Percentiles rank a stretch among this genome's conserved stretches.
These are phyloP conservation scores for Calosoma granatense DNA, from an alignment of 1,140 invertebrate genomes.

Conservation along the genomic window DNA sequence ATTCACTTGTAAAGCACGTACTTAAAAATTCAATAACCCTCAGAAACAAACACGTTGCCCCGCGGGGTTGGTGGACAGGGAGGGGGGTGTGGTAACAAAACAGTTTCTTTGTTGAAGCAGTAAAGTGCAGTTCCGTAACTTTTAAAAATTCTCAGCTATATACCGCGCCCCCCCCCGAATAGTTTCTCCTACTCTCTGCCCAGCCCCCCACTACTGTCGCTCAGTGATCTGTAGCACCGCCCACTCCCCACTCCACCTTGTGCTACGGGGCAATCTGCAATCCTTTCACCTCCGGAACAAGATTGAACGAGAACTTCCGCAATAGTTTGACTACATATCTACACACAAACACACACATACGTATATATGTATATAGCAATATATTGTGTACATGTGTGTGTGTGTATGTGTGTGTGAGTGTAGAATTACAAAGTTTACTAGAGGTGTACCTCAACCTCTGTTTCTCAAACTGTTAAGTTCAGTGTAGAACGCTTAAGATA, in stretches of 20 bases:
- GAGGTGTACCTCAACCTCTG: too few species aligned
- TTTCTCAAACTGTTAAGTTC: too few species aligned
- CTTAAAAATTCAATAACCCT: constrained; percentile 9
- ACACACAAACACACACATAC: background rate
- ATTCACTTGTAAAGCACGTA: constrained; percentile 7
- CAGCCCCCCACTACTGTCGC: background rate
- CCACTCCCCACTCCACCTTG: background rate
- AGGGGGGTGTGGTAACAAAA: background rate
- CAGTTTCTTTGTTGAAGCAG: background rate
- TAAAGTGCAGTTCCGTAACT: background rate
- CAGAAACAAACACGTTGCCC: background rate
- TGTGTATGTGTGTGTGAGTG: too few species aligned
- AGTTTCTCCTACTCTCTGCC: background rate
- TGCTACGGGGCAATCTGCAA: too few species aligned
- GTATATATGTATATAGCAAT: background rate
- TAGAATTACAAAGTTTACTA: too few species aligned
- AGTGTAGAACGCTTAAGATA: too few species aligned
- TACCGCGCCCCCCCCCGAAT: background rate
- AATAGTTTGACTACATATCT: background rate
- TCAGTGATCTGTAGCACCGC: background rate
- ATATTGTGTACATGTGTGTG: background rate
- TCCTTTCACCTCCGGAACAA: too few species aligned
- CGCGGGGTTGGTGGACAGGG: background rate
- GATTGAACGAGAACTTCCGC: background rate
- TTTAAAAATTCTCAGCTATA: background rate